phyloP scores from a whole-genome alignment of 2,113 vertebrate genomes.

The Apteryx mantelli region DNA sequence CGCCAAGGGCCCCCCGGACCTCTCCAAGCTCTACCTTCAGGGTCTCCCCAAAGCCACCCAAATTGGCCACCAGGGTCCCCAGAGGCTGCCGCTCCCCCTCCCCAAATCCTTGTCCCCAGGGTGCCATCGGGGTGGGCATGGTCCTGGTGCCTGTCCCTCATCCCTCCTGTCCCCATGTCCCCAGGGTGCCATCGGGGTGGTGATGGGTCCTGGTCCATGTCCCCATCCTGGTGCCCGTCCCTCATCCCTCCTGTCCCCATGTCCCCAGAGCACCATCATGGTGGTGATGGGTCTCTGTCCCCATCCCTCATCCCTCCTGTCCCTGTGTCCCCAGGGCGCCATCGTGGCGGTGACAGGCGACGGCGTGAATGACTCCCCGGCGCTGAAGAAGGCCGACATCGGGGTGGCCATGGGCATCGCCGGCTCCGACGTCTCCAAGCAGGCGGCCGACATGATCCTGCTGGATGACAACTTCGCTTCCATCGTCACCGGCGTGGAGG shows the following conservation, averaged over 20 bases:
- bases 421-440: slow-evolving; percentile 92
- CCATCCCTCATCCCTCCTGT: not conserved
- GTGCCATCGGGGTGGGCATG: not conserved
- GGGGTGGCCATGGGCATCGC: slow-evolving; percentile 95
- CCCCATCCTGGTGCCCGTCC: no score
- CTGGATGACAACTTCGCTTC: slow-evolving; percentile 96
- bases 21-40: no score
- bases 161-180: not conserved
- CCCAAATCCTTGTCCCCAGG: not conserved
- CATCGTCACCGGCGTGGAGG: slow-evolving; percentile 93
- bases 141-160: not conserved
- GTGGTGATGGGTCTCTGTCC: not conserved
- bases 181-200: slow-evolving; percentile 91
- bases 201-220: slow-evolving; percentile 76
- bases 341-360: slow-evolving; percentile 93
- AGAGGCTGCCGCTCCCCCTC: no score
- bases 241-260: no score
- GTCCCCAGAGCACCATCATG: no score
- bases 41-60: no score
- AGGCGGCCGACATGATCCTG: slow-evolving; percentile 94
- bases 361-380: slow-evolving; percentile 91
- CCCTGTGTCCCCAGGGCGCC: slow-evolving; percentile 79
- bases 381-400: slow-evolving; percentile 93
- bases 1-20: no score
- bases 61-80: no score